Evolutionary conservation across 2,113 vertebrate species (phyloP).

Genomic region (Xenotilapia longispinis): DNA sequence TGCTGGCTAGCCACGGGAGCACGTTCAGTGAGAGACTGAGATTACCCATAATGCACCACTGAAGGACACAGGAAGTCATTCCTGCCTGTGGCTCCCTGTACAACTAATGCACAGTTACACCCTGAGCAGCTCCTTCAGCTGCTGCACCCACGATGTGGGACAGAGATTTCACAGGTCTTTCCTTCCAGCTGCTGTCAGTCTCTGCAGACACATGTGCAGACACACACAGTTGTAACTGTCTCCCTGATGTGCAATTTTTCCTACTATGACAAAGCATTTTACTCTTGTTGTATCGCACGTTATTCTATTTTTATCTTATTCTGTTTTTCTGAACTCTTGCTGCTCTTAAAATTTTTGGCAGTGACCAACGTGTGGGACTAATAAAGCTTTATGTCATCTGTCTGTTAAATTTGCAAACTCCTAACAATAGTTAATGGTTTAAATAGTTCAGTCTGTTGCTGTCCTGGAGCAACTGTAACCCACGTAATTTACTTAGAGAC

Average conservation of each 20-base stretch:
- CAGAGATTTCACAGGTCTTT: not conserved
- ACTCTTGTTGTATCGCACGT: rapidly evolving
- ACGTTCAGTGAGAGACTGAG: not conserved
- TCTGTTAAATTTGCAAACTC: not conserved
- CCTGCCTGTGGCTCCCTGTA: not conserved
- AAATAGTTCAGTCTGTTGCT: not conserved
- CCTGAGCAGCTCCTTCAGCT: not conserved
- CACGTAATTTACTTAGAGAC: not conserved
- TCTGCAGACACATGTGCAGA: not conserved
- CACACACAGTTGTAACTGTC: rapidly evolving
- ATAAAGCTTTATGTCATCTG: not conserved
- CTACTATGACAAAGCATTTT: not conserved
- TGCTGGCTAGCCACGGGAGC: not conserved
- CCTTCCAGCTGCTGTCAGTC: not conserved
- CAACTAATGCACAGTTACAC: not conserved
- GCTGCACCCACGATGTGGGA: not conserved
- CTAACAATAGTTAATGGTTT: not conserved
- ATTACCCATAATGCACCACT: not conserved
- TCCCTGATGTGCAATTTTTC: not conserved
- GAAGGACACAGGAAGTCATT: not conserved
- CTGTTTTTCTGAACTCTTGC: not conserved
- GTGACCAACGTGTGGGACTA: not conserved
- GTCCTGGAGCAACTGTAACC: not conserved
- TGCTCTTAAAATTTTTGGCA: not conserved
- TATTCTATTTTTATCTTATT: not conserved